Evolutionary conservation across 2,113 vertebrate species (phyloP).

Genomic region (Paraplagusia blochii): DNA sequence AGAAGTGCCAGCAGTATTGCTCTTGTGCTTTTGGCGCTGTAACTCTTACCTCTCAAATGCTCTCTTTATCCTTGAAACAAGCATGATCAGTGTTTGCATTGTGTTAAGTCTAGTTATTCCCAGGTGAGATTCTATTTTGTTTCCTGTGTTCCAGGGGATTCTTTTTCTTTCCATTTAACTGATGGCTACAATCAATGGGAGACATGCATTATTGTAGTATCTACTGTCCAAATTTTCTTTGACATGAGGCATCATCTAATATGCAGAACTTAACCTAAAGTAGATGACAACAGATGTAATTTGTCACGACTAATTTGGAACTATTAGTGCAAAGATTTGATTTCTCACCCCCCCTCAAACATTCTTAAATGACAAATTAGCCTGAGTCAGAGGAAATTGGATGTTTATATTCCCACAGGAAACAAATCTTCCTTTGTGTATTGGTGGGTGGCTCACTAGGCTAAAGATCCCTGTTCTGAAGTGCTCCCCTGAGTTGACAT

Average conservation of each 20-base stretch:
- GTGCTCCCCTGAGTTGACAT: conserved; percentile 77
- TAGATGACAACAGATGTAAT: conserved; percentile 13
- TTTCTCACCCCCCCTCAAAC: not conserved
- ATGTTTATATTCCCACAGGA: conserved; percentile 72
- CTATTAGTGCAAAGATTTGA: conserved; percentile 14
- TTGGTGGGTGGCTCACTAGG: conserved; percentile 70
- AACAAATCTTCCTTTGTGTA: conserved; percentile 76
- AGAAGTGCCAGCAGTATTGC: conserved; percentile 90
- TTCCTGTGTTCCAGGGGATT: conserved; percentile 84
- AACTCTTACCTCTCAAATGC: conserved; percentile 86
- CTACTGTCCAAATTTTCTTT: conserved; percentile 16
- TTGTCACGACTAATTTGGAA: conserved; percentile 40
- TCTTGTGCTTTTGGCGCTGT: conserved; percentile 83
- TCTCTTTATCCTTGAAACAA: conserved; percentile 78
- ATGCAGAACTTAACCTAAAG: conserved; percentile 1
- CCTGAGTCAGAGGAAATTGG: conserved; percentile 27
- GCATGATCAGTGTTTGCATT: conserved; percentile 95
- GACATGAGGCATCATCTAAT: conserved; percentile 12
- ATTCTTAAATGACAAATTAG: conserved; percentile 39
- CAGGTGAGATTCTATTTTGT: conserved; percentile 93
- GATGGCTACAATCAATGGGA: conserved; percentile 23
- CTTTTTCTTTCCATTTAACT: conserved; percentile 64
- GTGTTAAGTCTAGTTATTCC: conserved; percentile 81
- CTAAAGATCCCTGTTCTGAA: conserved; percentile 69
- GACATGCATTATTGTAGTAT: conserved; percentile 16